Evolutionary conservation across 2,113 vertebrate genomes (phyloP), one percentile per base, ranked within the genome.

Genomic region (Pterocles gutturalis): DNA sequence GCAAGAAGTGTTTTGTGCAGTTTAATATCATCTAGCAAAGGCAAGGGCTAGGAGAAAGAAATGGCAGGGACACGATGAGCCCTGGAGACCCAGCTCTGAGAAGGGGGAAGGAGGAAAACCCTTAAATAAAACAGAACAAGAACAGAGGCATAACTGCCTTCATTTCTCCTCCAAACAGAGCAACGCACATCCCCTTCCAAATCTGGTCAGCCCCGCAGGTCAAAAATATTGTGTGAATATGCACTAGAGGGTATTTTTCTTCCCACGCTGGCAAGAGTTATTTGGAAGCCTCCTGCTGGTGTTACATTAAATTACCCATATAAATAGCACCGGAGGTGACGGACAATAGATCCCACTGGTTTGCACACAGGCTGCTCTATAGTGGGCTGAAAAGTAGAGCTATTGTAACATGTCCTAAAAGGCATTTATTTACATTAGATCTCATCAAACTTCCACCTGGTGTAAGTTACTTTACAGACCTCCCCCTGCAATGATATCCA

Each of bases 221-320:
- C 79, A 83, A 60, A 93, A 93, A 93, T 66, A 87, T 34, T 91
- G 89, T 87, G 86, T 75, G 92, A 96, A 75, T 93, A 95, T 92
- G 76, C 88, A 81, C 76, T 83, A 6, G 65, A 91, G 89, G 83
- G 95, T 93, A 91, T 96, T 97, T 83, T 87, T 83, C 96, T 87
- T 95, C 69, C 46, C 84, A 89, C 85, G 92, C 96, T 87, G 90
- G 51, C 83, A 80, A 96, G 86, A 95, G 89, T 87, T 95, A 95
- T 95, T 96, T 95, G 95, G 82, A 92, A 93, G 84, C 73, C 83
- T 96, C 90, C 92, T 95, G 90, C 95, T 95, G 93, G 89, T 53
- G 83, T 94, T 93, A 93, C 95, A 95, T 96, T 90, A 95, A 97
- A 96, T 90, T 95, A 91, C 90, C 90, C 93, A 90, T 70, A 85